Evolutionary conservation across 1,140 invertebrate species (phyloP).

Genomic region (Nymphalis io): DNA sequence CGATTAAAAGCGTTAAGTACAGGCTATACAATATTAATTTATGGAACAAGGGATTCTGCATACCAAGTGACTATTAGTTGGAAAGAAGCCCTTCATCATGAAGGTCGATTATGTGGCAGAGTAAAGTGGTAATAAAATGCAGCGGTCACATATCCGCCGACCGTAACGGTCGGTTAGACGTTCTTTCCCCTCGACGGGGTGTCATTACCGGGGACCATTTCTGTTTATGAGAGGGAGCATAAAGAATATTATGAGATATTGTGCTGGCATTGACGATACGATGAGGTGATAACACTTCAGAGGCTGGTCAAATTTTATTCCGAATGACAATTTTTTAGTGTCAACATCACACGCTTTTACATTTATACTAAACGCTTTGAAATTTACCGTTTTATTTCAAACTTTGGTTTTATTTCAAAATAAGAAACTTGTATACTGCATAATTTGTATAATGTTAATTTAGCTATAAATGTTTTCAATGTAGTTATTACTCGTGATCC

Average conservation of each 20-base stretch:
- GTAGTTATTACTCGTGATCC: no score
- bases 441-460: no score
- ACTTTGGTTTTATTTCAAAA: neutral
- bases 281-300: slow-evolving; percentile 72
- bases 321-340: slow-evolving; percentile 60
- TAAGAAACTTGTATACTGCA: neutral
- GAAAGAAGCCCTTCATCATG: slow-evolving; percentile 75
- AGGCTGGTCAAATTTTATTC: slow-evolving; percentile 55
- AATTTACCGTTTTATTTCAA: neutral
- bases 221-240: slow-evolving; percentile 76
- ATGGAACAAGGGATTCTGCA: slow-evolving; percentile 43
- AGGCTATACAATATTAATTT: slow-evolving; percentile 29
- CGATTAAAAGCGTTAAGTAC: neutral
- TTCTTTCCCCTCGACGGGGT: slow-evolving; percentile 60
- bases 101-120: slow-evolving; percentile 79
- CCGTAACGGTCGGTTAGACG: slow-evolving; percentile 73
- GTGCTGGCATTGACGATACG: slow-evolving; percentile 68
- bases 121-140: slow-evolving; percentile 80
- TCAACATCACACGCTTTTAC: slow-evolving; percentile 5
- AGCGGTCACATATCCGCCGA: slow-evolving; percentile 77
- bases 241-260: slow-evolving; percentile 80
- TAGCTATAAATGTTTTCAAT: no score
- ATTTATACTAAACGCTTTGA: neutral
- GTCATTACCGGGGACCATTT: slow-evolving; percentile 75
- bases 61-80: slow-evolving; percentile 64